Base-by-base conservation (phyloP, 2,113 vertebrate genomes). In the Malurus alboscapulatus region DNA sequence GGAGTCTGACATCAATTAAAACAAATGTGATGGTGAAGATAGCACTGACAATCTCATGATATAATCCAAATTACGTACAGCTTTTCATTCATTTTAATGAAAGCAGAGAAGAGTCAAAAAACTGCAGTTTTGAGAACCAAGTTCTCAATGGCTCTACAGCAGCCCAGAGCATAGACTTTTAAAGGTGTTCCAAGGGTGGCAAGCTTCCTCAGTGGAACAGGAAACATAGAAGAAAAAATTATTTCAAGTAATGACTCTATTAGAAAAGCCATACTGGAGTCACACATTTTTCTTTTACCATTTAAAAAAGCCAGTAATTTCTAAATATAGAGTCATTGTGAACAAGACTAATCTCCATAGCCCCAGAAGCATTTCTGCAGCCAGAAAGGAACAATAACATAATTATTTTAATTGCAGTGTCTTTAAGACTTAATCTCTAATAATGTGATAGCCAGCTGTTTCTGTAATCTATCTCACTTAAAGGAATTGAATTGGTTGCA, bases 381-480 rank as follows among this genome's bases (percentile, higher is more conserved):
- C 47, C 40, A 90, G 62, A 67, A 90, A 69, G 84, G 90, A 74
- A 61, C 44, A 92, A 42, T 55, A 89, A 83, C 50, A 45, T 87
- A 91, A 95, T 96, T 95, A 96, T 91, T 95, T 94, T 90, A 96
- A 96, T 96, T 95, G 93, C 82, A 86, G 55, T 71, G 66, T 86
- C 85, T 95, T 95, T 93, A 96, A 93, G 82, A 95, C 65, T 83
- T 95, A 93, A 95, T 95, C 87, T 90, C 87, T 96, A 95, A 93
- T 95, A 95, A 96, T 67, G 72, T 58, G 75, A 91, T 88, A 94
- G 94, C 79, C 94, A 96, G 96, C 82, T 96, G 94, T 86, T 95
- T 91, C 69, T 78, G 53, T 48, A 90, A 86, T 96, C 87, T 94
- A 78, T 94, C 82, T 92, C 96, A 91, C 91, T 96, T 94, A 92